Evolutionary conservation across 2,797 vertebrate species (phyloP), one percentile per base, ranked within the genome.

Genomic region (Hipposideros larvatus): DNA sequence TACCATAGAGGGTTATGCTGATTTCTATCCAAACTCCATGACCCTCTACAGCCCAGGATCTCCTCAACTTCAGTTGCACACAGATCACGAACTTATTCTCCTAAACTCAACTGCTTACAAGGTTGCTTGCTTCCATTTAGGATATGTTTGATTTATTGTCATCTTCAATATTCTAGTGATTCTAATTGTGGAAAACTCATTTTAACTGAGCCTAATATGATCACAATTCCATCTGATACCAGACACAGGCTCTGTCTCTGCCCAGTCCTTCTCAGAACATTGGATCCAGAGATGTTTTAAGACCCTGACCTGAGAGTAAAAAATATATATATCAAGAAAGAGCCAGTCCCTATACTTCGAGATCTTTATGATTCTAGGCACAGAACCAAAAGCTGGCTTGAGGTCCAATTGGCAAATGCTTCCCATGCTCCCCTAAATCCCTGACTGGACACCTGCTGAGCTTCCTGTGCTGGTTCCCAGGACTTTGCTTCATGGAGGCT

Each of bases 91-190:
- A 46, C 0, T 41, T 92, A 77, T 66, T 82, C 70, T 80, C n/a
- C 46, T 95, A 71, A 91, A 74, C 87, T 73, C 77, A 79, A n/a
- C 34, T 75, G 53, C 22, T 85, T 93, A 61, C 5, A 95, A 75
- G 13, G 14, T 88, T 74, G 92, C 37, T 43, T 71, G 16, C 78
- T 95, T 90, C 55, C 24, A 31, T 71, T 88, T 77, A 34, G 21
- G 28, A 84, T 79, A 34, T 77, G 10, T 80, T 92, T 88, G 26
- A 82, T 55, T 82, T 90, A 73, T 28, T 92, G 46, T 78, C 92
- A 75, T 85, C 16, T 19, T 95, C 82, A 87, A 57, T 94, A 87
- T 61, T 15, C 16, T 51, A 74, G 14, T 51, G 4, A 91, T 66
- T 92, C 9, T 80, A 65, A 80, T 16, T 77, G 13, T 93, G 24